Conservation (phyloP, 2,113 vertebrate species). For the Anoura caudifer region DNA sequence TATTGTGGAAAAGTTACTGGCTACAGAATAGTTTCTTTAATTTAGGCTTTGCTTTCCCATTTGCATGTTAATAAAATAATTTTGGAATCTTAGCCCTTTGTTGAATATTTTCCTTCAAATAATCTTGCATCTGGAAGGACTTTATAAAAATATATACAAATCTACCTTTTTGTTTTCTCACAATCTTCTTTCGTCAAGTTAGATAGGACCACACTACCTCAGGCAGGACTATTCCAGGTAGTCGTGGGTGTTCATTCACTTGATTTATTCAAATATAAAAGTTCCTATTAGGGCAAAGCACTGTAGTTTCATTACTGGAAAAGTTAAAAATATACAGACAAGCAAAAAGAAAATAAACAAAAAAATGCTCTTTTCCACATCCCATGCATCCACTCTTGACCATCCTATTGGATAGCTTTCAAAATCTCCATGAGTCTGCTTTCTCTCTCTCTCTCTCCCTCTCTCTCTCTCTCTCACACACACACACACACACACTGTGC, state of each 20-base stretch:
- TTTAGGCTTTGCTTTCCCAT: neutral
- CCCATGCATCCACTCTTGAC: neutral
- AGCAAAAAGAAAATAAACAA: neutral
- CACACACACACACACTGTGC: neutral
- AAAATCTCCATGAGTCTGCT: neutral
- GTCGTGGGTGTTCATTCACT: neutral
- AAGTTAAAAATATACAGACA: neutral
- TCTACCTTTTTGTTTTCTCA: neutral
- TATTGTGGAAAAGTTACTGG: neutral
- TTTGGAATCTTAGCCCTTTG: neutral
- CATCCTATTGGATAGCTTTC: neutral
- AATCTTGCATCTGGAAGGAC: neutral
- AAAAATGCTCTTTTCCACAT: neutral
- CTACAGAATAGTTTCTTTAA: neutral
- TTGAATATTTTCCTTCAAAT: neutral
- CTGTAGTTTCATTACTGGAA: neutral
- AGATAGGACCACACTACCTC: neutral
- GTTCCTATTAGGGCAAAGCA: neutral
- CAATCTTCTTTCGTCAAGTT: neutral
- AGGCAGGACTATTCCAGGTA: neutral
- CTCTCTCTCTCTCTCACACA: no score
- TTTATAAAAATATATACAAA: neutral
- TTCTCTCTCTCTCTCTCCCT: no score
- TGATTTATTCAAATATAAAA: neutral
- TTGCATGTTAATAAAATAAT: neutral